Base-by-base conservation (phyloP, 64 coral and sea anemone genomes). In the Montipora foliosa region DNA sequence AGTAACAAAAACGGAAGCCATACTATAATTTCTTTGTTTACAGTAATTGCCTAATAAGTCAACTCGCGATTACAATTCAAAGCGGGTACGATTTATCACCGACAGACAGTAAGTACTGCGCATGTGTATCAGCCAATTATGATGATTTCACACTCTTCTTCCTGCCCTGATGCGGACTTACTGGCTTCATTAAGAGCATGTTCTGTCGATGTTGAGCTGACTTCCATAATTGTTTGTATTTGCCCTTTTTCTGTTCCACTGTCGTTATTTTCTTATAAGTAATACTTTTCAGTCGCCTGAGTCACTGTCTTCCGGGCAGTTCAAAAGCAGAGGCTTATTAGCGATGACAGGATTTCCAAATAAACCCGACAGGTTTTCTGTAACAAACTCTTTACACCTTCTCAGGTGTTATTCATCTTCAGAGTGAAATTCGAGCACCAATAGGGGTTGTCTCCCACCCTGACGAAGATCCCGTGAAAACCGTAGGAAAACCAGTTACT, bases 321-420 rank as follows among this genome's bases (percentile, higher is more conserved):
- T 15, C 64, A 67, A 9, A 67, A 67, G 64, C 64, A 67, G 64
- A 67, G 64, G 16, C 64, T 67, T 67, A 67, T 55, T 15, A 67
- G 17, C 64, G 64, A 67, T 67, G 10, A 67, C 10, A 67, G 12
- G 17, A 67, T 67, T 67, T 67, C 16, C 64, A 67, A 67, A 67
- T 67, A 67, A 67, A 15, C 12, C 84, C 6, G 84, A 87, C 19
- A 87, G 46, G 50, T 87, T 87, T 69, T 72, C 64, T n/a, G 60
- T 85, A 6, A 84, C 59, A 8, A 84, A 22, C 67, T 67, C 58
- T 67, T 84, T 67, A 66, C 67, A 87, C 25, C 21, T 74, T 13
- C 3, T 48, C 4, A 87, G 49, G n/a, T 72, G 84, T 68, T 16
- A 47, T 68, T 48, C 37, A 22, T 87, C 25, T 71, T 20, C 67